Base-by-base conservation (phyloP, 2,888 invertebrate species). In the Sylvicola cinctus region DNA sequence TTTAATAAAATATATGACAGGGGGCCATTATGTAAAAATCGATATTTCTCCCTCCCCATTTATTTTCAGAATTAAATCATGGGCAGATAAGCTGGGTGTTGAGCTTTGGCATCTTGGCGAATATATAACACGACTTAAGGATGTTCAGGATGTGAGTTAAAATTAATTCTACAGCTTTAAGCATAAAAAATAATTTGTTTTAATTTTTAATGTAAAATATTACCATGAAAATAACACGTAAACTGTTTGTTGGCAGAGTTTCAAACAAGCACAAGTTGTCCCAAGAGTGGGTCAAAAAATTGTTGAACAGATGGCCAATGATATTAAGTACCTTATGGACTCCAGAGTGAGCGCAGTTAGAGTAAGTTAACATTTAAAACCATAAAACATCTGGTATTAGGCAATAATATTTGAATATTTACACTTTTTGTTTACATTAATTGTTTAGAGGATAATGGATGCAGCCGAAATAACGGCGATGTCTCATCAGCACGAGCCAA, bases 301-400 rank as follows among this genome's bases (percentile, higher is more conserved):
- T 49, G 75, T 85, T 20, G 73, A 74, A 46, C 79, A 80, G 41
- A 84, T 88, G 63, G 74, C 80, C 8, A 73, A 75, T 42, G 79
- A 84, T 46, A 78, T 91, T 38, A 75, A 78, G 48, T 73, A 71
- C 35, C 85, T 88, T 79, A 79, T 87, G 74, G 78, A 79, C 42
- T 68, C 78, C 29, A 87, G 87, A 63, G 78, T 84, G 40, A 77
- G 80, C 44, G 85, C 88, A 8, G 81, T 90, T 20, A 71, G 73
- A 62, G 77, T 78, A 60, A 55, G 52, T 52, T 36, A 4, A 4
- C 13, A 23, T 8, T 29, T 6, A 28, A 12, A 17, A 13, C 17
- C 3, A 7, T n/a, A 13, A 11, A 26, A 17, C 8, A 33, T 25
- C 13, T 23, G 25, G 20, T 11, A 16, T n/a, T 27, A 13, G 12